A percentile compares a stretch with the other conserved stretches of the same genome.
phyloP scores from a whole-genome alignment of 2,113 vertebrate species.

The Gavialis gangeticus region DNA sequence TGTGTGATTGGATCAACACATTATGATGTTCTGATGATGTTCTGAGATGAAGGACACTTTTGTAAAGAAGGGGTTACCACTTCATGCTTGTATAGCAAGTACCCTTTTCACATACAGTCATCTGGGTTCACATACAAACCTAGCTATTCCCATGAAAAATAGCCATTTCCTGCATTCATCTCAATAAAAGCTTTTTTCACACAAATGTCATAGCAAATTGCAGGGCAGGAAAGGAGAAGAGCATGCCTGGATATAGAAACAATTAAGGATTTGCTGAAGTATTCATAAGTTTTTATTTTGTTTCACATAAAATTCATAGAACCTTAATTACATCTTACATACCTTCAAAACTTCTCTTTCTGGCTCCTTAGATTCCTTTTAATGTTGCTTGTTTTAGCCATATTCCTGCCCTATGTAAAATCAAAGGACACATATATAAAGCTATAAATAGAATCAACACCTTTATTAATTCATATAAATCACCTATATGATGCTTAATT shows the following conservation, averaged over 20 bases:
- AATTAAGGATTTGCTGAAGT: no score
- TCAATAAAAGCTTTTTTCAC: background rate
- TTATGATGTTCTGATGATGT: background rate
- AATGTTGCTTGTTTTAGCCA: background rate
- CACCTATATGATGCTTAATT: conserved; percentile 6
- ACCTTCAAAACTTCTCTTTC: background rate
- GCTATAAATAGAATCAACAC: background rate
- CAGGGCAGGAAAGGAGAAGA: background rate
- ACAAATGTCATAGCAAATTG: background rate
- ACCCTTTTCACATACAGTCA: background rate
- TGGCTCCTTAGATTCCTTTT: background rate
- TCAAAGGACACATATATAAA: background rate
- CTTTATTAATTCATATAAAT: background rate
- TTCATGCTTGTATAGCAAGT: background rate
- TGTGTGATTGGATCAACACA: background rate
- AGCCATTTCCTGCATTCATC: background rate
- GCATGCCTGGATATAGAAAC: background rate
- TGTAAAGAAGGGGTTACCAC: background rate
- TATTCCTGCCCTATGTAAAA: background rate
- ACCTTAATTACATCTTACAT: background rate
- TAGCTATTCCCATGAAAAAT: background rate
- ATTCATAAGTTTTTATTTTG: background rate
- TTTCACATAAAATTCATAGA: background rate
- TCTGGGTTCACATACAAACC: background rate
- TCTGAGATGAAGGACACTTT: background rate